These are phyloP conservation scores for Vanessa cardui DNA, from an alignment of 2,888 invertebrate species.

Conservation along the genomic window DNA sequence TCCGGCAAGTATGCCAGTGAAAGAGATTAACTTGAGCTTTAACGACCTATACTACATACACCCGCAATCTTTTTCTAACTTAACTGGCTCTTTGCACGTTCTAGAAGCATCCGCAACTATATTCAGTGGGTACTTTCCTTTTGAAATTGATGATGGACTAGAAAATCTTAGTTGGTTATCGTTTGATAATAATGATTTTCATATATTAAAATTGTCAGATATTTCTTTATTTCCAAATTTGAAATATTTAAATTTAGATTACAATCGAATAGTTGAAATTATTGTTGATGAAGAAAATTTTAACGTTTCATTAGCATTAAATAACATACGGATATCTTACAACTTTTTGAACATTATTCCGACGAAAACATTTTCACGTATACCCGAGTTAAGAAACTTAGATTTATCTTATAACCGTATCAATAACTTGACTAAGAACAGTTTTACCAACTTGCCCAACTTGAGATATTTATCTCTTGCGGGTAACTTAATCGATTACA, in stretches of 20 bases:
- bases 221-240: constrained; percentile 86
- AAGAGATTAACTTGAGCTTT: constrained; percentile 95
- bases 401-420: constrained; percentile 91
- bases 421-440: constrained; percentile 85
- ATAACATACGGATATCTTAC: constrained; percentile 91
- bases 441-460: constrained; percentile 90
- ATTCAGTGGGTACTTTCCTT: constrained; percentile 89
- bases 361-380: constrained; percentile 86
- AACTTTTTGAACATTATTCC: constrained; percentile 88
- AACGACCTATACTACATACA: constrained; percentile 93
- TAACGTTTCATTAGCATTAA: constrained; percentile 87
- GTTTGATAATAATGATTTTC: constrained; percentile 93
- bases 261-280: constrained; percentile 89
- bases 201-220: constrained; percentile 87
- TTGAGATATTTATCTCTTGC: constrained; percentile 92
- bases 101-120: constrained; percentile 94
- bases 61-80: constrained; percentile 89
- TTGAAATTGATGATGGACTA: constrained; percentile 88
- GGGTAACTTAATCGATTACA: constrained; percentile 89
- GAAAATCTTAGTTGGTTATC: constrained; percentile 91
- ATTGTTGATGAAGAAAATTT: constrained; percentile 87
- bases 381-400: constrained; percentile 89
- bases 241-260: constrained; percentile 93
- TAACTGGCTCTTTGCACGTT: constrained; percentile 89
- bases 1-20: constrained; percentile 87